Conservation (phyloP, 2,113 vertebrate genomes). For the Rafetus swinhoei region DNA sequence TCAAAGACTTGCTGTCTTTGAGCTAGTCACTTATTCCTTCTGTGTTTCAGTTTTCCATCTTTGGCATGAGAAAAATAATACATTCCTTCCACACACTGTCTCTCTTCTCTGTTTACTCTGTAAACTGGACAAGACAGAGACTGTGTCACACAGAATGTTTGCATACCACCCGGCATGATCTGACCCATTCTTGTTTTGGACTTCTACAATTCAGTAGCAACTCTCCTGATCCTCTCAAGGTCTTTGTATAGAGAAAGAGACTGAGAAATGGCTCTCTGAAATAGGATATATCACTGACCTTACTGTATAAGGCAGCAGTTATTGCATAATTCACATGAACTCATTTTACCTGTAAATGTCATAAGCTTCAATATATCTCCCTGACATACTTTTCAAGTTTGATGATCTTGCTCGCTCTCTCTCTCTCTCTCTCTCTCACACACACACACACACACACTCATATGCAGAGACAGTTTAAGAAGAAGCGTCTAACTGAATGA, state of each 20-base stretch:
- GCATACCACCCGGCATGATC: neutral
- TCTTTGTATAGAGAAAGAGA: constrained; percentile 12
- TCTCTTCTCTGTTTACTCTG: neutral
- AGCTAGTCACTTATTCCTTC: neutral
- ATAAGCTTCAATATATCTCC: neutral
- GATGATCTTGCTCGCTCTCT: neutral
- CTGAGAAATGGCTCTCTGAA: neutral
- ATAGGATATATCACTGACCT: neutral
- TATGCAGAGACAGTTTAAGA: neutral
- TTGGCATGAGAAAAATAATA: neutral
- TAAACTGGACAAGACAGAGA: rapidly evolving
- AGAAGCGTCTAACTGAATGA: neutral
- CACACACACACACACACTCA: rapidly evolving
- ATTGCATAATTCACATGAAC: neutral
- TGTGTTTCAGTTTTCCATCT: neutral
- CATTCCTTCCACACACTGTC: neutral
- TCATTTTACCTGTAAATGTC: neutral
- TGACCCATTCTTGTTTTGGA: neutral
- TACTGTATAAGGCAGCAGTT: neutral
- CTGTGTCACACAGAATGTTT: neutral
- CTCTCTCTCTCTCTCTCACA: too few species aligned
- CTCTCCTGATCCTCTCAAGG: neutral
- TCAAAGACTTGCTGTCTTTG: neutral
- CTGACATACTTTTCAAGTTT: neutral
- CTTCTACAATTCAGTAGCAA: constrained; percentile 20